These are phyloP conservation scores for Poicephalus gulielmi DNA, from an alignment of 2,113 vertebrate species.

Conservation along the genomic window DNA sequence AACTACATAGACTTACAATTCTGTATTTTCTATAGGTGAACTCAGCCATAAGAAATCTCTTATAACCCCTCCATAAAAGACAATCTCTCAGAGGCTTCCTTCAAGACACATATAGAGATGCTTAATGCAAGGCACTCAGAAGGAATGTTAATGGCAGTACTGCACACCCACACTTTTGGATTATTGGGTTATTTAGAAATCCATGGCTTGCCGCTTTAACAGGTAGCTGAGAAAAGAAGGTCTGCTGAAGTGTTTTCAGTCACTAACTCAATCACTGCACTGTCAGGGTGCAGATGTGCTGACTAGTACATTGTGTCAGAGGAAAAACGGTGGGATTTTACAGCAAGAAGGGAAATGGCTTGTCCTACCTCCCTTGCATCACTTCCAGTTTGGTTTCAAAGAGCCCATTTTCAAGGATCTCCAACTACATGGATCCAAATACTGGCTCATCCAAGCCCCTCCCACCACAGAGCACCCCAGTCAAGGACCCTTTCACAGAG, in stretches of 20 bases:
- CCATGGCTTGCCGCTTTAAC: not conserved
- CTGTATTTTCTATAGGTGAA: conserved; percentile 79
- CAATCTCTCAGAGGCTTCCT: conserved; percentile 67
- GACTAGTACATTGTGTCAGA: not conserved
- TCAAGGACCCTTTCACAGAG: not conserved
- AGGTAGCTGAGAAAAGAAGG: conserved; percentile 11
- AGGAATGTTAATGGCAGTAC: conserved; percentile 68
- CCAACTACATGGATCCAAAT: not conserved
- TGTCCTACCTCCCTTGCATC: not conserved
- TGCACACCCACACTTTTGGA: conserved; percentile 12
- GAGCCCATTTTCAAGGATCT: not conserved
- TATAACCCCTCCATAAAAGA: conserved; percentile 66
- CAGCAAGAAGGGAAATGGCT: not conserved
- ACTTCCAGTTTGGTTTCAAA: not conserved
- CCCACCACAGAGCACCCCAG: not conserved
- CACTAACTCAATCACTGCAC: not conserved
- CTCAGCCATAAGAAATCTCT: conserved; percentile 81
- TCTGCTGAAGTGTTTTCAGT: not conserved
- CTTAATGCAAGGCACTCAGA: conserved; percentile 14
- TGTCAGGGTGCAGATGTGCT: not conserved
- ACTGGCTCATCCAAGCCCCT: not conserved
- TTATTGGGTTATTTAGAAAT: not conserved
- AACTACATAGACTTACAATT: conserved; percentile 75
- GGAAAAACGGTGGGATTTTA: not conserved
- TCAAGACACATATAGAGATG: conserved; percentile 55